phyloP scores from a whole-genome alignment of 1,140 invertebrate species.

The Catajapyx aquilonaris region DNA sequence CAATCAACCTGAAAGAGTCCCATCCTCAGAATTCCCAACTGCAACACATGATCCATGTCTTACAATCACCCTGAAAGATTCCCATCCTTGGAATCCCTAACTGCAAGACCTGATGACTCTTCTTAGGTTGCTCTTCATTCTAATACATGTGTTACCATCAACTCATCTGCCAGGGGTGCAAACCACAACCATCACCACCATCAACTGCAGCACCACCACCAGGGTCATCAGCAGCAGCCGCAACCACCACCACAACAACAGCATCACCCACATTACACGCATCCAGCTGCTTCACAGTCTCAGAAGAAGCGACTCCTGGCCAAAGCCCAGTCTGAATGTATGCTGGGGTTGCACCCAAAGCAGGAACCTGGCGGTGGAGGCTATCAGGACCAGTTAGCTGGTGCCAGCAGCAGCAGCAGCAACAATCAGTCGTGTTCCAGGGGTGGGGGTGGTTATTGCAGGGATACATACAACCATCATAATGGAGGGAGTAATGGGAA shows the following conservation, averaged over 20 bases:
- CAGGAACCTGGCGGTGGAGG: constrained; percentile 15
- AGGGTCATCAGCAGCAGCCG: constrained; percentile 21
- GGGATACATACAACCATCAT: too few relatives aligned
- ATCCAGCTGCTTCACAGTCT: constrained; percentile 31
- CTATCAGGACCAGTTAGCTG: constrained; percentile 9
- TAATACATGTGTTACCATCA: too few relatives aligned
- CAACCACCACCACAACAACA: constrained; percentile 13
- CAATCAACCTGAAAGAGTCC: too few relatives aligned
- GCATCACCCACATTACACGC: constrained; percentile 7
- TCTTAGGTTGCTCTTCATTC: too few relatives aligned
- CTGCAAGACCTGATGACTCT: too few relatives aligned
- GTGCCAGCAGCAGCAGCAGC: constrained; percentile 3
- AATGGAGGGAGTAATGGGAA: too few relatives aligned
- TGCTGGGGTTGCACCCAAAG: constrained; percentile 19
- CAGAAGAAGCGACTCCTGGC: constrained; percentile 74
- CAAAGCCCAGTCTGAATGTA: constrained; percentile 66
- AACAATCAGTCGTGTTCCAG: not conserved
- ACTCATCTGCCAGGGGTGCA: too few relatives aligned
- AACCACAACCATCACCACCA: constrained; percentile 24
- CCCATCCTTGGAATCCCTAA: too few relatives aligned
- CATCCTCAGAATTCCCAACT: too few relatives aligned
- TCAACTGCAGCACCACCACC: constrained; percentile 22
- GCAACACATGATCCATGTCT: too few relatives aligned
- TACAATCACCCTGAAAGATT: too few relatives aligned
- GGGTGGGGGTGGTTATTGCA: too few relatives aligned